Evolutionary conservation across 2,888 invertebrate species (phyloP).

Genomic region (Orthosia gothica): DNA sequence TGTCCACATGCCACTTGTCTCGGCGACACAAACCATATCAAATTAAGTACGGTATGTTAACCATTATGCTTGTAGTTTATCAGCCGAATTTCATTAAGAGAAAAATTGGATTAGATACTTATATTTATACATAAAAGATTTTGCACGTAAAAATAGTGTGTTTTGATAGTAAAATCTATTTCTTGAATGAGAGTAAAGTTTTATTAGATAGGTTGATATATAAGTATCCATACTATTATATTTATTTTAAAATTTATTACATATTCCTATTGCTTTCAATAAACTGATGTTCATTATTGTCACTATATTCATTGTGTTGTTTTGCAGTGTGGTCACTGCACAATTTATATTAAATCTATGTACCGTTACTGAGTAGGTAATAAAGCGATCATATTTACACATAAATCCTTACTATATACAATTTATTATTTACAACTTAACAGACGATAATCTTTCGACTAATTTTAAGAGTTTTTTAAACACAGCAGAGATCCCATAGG

Average conservation of each 20-base stretch:
- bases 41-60: constrained; percentile 66
- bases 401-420: constrained; percentile 78
- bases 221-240: constrained; percentile 43
- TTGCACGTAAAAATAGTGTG: background rate
- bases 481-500: constrained; percentile 90
- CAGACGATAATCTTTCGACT: constrained; percentile 83
- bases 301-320: constrained; percentile 80
- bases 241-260: constrained; percentile 50
- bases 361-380: constrained; percentile 54
- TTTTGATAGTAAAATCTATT: constrained; percentile 11
- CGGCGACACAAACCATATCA: constrained; percentile 5
- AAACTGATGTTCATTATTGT: constrained; percentile 88
- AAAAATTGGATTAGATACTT: background rate
- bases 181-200: constrained; percentile 35
- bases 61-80: constrained; percentile 27
- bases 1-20: background rate
- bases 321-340: constrained; percentile 51
- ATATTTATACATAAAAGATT: background rate
- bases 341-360: constrained; percentile 47
- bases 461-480: constrained; percentile 88
- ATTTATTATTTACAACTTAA: constrained; percentile 82
- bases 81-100: constrained; percentile 26
- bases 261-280: constrained; percentile 76
- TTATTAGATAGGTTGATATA: constrained; percentile 23
- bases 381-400: constrained; percentile 86